phyloP scores from a whole-genome alignment of 2,797 vertebrate genomes.

The Salmo trutta region DNA sequence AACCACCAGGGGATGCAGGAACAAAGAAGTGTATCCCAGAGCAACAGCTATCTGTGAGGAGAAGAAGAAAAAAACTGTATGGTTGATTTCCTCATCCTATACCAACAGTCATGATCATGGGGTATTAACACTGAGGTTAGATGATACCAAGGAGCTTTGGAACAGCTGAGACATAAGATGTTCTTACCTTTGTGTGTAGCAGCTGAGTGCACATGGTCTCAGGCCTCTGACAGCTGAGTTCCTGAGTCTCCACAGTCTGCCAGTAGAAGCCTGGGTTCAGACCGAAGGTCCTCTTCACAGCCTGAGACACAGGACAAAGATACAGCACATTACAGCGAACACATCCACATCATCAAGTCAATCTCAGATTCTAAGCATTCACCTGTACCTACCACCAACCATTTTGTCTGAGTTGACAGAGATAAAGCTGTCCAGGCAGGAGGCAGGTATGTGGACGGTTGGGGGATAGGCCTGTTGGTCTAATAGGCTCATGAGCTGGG shows the following conservation, averaged over 20 bases:
- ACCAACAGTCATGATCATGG: not conserved
- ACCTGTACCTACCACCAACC: constrained; percentile 35
- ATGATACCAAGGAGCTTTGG: not conserved
- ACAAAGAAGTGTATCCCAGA: constrained; percentile 57
- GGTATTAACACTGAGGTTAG: not conserved
- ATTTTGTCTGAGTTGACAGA: constrained; percentile 59
- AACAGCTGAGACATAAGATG: not conserved
- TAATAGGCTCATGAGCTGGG: constrained; percentile 52
- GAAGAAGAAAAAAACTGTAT: not conserved
- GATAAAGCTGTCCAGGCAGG: constrained; percentile 58
- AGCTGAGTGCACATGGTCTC: constrained; percentile 47
- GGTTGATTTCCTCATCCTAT: not conserved
- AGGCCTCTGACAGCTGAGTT: constrained; percentile 62
- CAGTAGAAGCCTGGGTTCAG: constrained; percentile 73
- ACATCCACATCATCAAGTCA: not conserved
- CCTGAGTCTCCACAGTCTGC: constrained; percentile 74
- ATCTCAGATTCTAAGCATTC: not conserved
- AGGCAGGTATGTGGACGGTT: constrained; percentile 55
- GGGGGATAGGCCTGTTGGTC: constrained; percentile 46
- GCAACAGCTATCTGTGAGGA: constrained; percentile 68
- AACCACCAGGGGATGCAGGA: constrained; percentile 58
- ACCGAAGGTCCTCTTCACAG: constrained; percentile 64
- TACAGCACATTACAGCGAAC: not conserved
- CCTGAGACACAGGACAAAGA: constrained; percentile 63
- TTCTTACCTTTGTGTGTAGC: constrained; percentile 63